Evolutionary conservation across 2,888 invertebrate genomes (phyloP), one percentile per base, ranked within the genome.

Genomic region (Amphipyra berbera): DNA sequence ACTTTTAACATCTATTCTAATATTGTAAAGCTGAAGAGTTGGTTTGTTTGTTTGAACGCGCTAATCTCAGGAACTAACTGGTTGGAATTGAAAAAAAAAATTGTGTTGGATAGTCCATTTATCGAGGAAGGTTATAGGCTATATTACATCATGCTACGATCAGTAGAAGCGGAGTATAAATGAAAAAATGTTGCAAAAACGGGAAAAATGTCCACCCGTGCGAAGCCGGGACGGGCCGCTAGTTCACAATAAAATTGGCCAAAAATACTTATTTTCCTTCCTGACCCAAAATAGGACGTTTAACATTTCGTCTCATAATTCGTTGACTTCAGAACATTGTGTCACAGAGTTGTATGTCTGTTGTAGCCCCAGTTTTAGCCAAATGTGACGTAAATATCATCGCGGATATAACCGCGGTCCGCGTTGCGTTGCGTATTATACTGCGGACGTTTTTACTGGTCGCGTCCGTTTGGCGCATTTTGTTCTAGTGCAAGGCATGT

Each of bases 401-500:
- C 71, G 42, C 45, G 27, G 58, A 49, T 59, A 59, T 64, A 48
- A 47, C 45, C 6, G 44, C 30, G 47, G 53, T 12, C 50, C 40
- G n/a, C 27, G 50, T 63, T 73, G 56, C 56, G 73, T 61, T 73
- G 56, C 56, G 73, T 61, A 69, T 12, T 67, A 58, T 65, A 66
- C 73, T 81, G 80, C 76, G 68, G 80, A 79, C 67, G 64, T 83
- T 82, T 83, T 80, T 78, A 82, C 66, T 60, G 65, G 37, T 44
- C 30, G 60, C 60, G 75, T 76, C 75, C 79, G 74, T 62, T 68
- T 54, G 62, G 46, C 41, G 68, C 57, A 70, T 41, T 49, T 67
- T n/a, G 30, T 61, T 62, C 30, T 55, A 27, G 37, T 54, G 44
- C 48, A 61, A 56, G 42, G n/a, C 14, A 46, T 49, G 40, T 61